Evolutionary conservation across 2,888 invertebrate species (phyloP).

Genomic region (Sesia bembeciformis): DNA sequence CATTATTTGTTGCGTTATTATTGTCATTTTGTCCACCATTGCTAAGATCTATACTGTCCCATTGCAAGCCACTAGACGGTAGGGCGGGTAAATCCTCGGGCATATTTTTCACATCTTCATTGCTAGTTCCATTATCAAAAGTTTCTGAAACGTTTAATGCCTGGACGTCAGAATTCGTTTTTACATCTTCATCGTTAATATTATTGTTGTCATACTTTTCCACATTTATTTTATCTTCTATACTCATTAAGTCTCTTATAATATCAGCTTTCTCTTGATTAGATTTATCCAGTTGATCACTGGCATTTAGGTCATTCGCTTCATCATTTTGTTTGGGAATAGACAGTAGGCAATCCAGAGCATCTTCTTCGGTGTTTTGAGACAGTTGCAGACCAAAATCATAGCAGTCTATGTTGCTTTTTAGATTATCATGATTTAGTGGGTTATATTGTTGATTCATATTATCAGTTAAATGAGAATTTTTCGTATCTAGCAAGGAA

Average conservation of each 20-base stretch:
- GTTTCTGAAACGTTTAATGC: conserved; percentile 5
- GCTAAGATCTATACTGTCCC: conserved; percentile 30
- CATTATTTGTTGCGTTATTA: conserved; percentile 9
- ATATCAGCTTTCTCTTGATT: conserved; percentile 55
- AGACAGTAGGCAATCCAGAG: conserved; percentile 55
- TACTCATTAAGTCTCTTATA: conserved; percentile 62
- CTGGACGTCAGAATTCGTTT: conserved; percentile 3
- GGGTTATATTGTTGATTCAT: conserved; percentile 44
- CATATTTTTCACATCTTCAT: conserved; percentile 7
- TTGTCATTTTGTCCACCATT: conserved; percentile 15
- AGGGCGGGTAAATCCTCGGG: conserved; percentile 19
- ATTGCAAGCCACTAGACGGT: conserved; percentile 21
- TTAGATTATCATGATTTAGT: conserved; percentile 47
- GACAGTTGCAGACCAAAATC: conserved; percentile 55
- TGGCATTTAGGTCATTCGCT: conserved; percentile 30
- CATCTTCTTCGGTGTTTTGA: conserved; percentile 50
- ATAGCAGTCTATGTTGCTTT: conserved; percentile 54
- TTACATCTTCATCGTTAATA: conserved; percentile 10
- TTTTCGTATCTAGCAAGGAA: conserved; percentile 52
- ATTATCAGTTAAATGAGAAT: conserved; percentile 41
- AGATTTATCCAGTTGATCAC: conserved; percentile 31
- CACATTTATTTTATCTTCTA: conserved; percentile 46
- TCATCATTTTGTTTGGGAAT: conserved; percentile 45
- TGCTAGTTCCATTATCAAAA: conserved; percentile 2
- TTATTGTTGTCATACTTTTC: conserved; percentile 17